These are phyloP conservation scores for Drosophila quinaria DNA, from an alignment of 2,888 invertebrate species.

Conservation along the genomic window DNA sequence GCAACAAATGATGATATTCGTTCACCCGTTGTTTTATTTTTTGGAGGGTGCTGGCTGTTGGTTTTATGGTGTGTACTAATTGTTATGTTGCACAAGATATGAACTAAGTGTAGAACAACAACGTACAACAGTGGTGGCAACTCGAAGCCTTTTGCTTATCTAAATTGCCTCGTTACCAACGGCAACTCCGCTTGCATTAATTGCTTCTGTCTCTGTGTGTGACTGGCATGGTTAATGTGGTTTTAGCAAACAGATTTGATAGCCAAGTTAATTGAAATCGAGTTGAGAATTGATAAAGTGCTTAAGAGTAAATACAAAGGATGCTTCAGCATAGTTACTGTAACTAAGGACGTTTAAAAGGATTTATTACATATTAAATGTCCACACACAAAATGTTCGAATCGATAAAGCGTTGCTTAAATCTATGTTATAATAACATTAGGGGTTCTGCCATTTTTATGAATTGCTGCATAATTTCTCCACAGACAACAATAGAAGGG, in stretches of 20 bases:
- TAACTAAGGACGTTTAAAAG: slow-evolving; percentile 5
- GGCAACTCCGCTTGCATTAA: slow-evolving; percentile 42
- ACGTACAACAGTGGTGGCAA: slow-evolving; percentile 18
- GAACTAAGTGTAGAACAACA: slow-evolving; percentile 69
- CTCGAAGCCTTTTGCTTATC: slow-evolving; percentile 60
- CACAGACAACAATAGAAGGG: slow-evolving; percentile 53
- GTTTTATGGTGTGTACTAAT: slow-evolving; percentile 69
- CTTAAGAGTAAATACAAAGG: slow-evolving; percentile 29
- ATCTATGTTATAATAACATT: slow-evolving; percentile 61
- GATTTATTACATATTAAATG: slow-evolving; percentile 40
- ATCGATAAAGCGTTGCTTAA: slow-evolving; percentile 63
- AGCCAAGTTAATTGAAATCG: slow-evolving; percentile 67
- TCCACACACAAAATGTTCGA: slow-evolving; percentile 36
- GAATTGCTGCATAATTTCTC: slow-evolving; percentile 78
- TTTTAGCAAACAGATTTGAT: slow-evolving; percentile 19
- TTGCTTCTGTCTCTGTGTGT: slow-evolving; percentile 33
- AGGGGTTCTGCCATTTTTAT: slow-evolving; percentile 63
- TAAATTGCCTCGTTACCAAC: slow-evolving; percentile 68
- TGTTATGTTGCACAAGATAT: slow-evolving; percentile 80
- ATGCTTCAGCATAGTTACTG: slow-evolving; percentile 25
- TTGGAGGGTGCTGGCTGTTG: slow-evolving; percentile 19
- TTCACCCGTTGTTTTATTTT: slow-evolving; percentile 19
- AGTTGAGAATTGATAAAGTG: slow-evolving; percentile 42
- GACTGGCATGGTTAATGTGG: slow-evolving; percentile 59
- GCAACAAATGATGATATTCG: slow-evolving; percentile 8